Conservation (phyloP, 2,113 vertebrate genomes). For the Lates calcarifer region DNA sequence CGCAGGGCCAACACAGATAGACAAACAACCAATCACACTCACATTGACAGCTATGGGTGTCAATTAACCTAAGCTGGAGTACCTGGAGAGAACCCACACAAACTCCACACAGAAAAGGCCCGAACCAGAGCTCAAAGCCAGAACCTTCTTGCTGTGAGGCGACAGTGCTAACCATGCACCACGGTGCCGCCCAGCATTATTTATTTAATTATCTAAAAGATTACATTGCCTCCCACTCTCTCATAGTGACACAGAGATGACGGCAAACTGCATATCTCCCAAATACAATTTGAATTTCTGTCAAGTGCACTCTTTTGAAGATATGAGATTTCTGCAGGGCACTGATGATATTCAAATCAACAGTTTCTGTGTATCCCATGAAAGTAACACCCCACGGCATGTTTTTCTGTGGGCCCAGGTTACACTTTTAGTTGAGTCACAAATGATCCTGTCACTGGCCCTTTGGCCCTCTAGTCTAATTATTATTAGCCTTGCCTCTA, state of each 20-base stretch:
- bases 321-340: neutral
- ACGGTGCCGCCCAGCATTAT: no score
- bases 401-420: conserved; percentile 10
- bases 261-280: neutral
- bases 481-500: conserved; percentile 34
- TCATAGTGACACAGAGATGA: neutral
- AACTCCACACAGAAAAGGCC: no score
- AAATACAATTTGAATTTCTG: conserved; percentile 3
- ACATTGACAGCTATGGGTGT: no score
- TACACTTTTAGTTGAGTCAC: conserved; percentile 47
- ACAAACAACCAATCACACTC: no score
- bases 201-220: neutral
- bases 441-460: conserved; percentile 48
- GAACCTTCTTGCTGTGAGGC: no score
- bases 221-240: neutral
- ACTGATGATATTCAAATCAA: conserved; percentile 12
- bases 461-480: conserved; percentile 32
- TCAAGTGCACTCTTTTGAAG: conserved; percentile 12
- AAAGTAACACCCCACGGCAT: neutral
- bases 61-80: no score
- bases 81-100: no score
- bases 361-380: conserved; percentile 13
- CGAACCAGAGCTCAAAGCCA: no score
- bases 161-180: no score
- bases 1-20: no score